These are phyloP conservation scores for Microplitis manilae DNA, from an alignment of 2,888 invertebrate species.

Conservation along the genomic window DNA sequence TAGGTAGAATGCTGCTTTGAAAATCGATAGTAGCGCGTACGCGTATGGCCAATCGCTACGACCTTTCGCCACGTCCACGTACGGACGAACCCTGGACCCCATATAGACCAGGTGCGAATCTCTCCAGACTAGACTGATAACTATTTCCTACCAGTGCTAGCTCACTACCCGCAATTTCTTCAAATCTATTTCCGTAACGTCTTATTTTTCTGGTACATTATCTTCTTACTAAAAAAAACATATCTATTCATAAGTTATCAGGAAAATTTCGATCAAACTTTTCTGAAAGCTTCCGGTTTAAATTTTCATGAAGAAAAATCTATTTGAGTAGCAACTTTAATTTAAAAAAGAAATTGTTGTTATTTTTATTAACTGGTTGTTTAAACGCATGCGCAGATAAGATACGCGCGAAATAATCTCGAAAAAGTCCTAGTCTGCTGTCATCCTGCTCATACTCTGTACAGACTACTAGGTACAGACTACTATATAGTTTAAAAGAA, in stretches of 20 bases:
- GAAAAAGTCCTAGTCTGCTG: not conserved
- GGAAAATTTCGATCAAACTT: not conserved
- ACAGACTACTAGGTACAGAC: not conserved
- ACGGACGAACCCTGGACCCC: constrained; percentile 43
- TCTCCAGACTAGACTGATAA: not conserved
- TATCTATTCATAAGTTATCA: no score
- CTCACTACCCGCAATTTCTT: no score
- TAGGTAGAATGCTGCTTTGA: constrained; percentile 34
- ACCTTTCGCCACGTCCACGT: constrained; percentile 51
- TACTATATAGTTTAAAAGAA: not conserved
- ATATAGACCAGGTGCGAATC: constrained; percentile 25
- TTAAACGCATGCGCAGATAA: constrained; percentile 25
- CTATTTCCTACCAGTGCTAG: not conserved
- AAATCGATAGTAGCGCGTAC: constrained; percentile 40
- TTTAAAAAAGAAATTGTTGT: not conserved
- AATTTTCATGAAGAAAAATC: not conserved
- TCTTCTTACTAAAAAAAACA: no score
- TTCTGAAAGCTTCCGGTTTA: not conserved
- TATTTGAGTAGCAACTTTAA: not conserved
- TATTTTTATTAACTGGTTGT: constrained; percentile 36
- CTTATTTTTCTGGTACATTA: no score
- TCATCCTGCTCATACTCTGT: not conserved
- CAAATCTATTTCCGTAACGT: no score
- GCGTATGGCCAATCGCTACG: constrained; percentile 51
- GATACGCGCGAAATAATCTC: constrained; percentile 1